Evolutionary conservation across 1,140 invertebrate species (phyloP).

Genomic region (Asbolus verrucosus): DNA sequence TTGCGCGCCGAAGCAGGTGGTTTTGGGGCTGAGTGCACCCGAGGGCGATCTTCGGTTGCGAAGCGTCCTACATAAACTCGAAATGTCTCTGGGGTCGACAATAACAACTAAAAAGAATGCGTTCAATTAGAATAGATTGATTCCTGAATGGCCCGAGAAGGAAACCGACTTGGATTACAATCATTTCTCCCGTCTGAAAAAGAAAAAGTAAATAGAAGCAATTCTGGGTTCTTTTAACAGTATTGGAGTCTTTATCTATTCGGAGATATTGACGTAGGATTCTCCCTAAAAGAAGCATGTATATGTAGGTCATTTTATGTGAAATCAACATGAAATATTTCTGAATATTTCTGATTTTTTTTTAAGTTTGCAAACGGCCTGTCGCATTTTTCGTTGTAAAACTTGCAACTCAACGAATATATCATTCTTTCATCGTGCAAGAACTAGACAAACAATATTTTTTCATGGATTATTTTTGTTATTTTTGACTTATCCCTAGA

Average conservation of each 20-base stretch:
- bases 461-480: too few relatives aligned
- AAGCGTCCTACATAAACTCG: neutral
- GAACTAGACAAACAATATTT: too few relatives aligned
- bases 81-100: neutral
- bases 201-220: constrained; percentile 24
- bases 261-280: neutral
- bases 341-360: too few relatives aligned
- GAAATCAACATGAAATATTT: too few relatives aligned
- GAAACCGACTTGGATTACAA: neutral
- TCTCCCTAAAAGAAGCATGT: too few relatives aligned
- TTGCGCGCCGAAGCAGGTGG: neutral
- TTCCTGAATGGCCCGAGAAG: constrained; percentile 6
- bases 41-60: neutral
- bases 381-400: too few relatives aligned
- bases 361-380: too few relatives aligned
- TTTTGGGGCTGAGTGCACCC: neutral
- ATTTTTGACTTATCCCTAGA: too few relatives aligned
- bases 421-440: too few relatives aligned
- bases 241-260: constrained; percentile 2
- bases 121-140: constrained; percentile 30
- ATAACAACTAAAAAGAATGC: constrained; percentile 19
- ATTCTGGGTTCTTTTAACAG: neutral
- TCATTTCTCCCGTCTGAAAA: neutral
- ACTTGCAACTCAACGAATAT: too few relatives aligned
- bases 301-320: too few relatives aligned